A percentile compares a stretch with the other conserved stretches of the same genome.
These are phyloP conservation scores for Orientallactaga bullata DNA, from an alignment of 2,113 vertebrate genomes.

Conservation along the genomic window DNA sequence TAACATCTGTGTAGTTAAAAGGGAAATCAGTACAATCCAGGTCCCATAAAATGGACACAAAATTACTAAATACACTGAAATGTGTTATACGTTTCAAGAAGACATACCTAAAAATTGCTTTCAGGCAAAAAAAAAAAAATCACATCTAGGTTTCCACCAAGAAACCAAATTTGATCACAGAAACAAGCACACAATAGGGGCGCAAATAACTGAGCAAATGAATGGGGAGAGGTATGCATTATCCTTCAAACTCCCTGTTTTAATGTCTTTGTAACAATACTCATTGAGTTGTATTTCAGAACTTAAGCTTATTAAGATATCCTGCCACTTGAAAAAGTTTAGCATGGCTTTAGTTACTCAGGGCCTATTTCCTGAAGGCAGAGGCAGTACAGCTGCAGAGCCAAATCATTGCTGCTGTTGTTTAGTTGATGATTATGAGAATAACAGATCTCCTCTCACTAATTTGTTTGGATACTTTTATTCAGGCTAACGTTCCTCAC, in stretches of 20 bases:
- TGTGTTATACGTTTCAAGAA: not conserved
- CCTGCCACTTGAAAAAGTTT: not conserved
- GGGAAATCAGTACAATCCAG: too few species aligned
- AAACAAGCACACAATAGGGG: not conserved
- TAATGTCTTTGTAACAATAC: too few species aligned
- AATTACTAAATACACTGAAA: too few species aligned
- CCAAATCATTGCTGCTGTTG: not conserved
- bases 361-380: not conserved
- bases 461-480: not conserved
- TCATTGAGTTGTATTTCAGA: too few species aligned
- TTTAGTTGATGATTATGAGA: slow-evolving; percentile 21
- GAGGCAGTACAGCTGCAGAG: not conserved
- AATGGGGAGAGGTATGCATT: not conserved
- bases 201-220: not conserved
- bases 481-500: not conserved
- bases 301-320: too few species aligned
- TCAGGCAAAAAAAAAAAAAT: not conserved
- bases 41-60: too few species aligned
- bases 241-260: too few species aligned
- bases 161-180: slow-evolving; percentile 1
- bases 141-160: not conserved
- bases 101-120: not conserved
- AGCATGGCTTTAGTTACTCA: not conserved
- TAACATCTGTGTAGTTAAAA: too few species aligned
- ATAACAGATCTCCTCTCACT: not conserved